These are phyloP conservation scores for Gavialis gangeticus DNA, from an alignment of 2,113 vertebrate species.

Conservation along the genomic window DNA sequence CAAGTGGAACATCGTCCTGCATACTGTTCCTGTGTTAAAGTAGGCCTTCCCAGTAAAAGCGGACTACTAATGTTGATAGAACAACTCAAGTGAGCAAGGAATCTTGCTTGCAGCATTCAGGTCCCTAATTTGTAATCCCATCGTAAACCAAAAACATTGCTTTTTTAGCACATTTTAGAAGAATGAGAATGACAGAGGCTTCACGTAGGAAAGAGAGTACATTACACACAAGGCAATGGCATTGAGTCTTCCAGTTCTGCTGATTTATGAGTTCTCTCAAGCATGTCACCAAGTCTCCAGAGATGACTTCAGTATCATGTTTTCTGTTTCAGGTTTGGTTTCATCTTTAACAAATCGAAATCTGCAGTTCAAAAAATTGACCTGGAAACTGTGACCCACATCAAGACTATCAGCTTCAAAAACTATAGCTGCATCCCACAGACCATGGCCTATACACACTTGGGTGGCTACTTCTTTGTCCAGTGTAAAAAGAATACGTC, in stretches of 20 bases:
- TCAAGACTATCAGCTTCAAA: slow-evolving; percentile 90
- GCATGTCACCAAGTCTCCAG: accelerated
- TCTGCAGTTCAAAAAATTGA: slow-evolving; percentile 91
- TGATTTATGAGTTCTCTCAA: background rate
- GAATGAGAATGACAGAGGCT: accelerated
- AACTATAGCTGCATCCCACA: slow-evolving; percentile 85
- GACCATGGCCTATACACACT: slow-evolving; percentile 92
- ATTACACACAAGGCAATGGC: background rate
- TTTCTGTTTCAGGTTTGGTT: slow-evolving; percentile 88
- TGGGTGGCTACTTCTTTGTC: slow-evolving; percentile 92
- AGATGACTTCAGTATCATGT: background rate
- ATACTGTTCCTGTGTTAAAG: background rate
- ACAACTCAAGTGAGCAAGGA: background rate
- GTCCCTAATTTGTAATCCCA: background rate
- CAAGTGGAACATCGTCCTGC: background rate
- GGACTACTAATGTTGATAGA: background rate
- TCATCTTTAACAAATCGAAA: slow-evolving; percentile 89
- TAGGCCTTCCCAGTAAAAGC: background rate
- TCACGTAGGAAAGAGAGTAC: background rate
- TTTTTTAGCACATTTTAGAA: background rate
- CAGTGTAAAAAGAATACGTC: slow-evolving; percentile 80
- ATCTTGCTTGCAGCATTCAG: background rate
- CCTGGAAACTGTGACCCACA: slow-evolving; percentile 89
- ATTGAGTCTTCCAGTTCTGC: background rate
- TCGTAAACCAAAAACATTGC: background rate